phyloP scores from a whole-genome alignment of 2,113 vertebrate species.

The Pteropus alecto region DNA sequence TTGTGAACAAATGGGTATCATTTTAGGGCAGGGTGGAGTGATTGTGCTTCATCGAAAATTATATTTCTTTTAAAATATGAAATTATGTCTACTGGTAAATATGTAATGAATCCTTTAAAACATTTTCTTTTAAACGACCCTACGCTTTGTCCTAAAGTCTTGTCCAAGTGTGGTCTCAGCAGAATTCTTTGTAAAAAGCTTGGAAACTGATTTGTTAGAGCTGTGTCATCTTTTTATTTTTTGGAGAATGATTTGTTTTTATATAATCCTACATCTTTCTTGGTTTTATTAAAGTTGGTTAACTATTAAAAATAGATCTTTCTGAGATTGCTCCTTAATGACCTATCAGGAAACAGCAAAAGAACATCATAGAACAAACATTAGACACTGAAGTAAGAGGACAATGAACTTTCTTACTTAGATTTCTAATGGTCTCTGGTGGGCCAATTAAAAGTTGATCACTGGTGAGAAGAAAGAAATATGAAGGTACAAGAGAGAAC shows the following conservation, averaged over 20 bases:
- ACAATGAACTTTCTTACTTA: background rate
- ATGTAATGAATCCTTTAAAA: background rate
- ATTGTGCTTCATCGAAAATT: background rate
- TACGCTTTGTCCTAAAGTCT: background rate
- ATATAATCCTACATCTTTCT: background rate
- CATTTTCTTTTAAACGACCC: background rate
- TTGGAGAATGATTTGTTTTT: background rate
- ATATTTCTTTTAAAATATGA: conserved; percentile 21
- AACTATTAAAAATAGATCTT: background rate
- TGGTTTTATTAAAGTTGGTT: background rate
- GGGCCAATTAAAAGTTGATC: background rate
- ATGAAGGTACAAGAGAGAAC: background rate
- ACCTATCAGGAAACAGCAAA: background rate
- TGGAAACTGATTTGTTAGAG: background rate
- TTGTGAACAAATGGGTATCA: background rate
- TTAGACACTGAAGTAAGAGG: background rate
- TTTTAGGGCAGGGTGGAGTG: background rate
- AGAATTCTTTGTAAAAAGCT: conserved; percentile 10
- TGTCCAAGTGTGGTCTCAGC: background rate
- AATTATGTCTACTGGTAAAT: background rate
- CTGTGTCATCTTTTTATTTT: background rate
- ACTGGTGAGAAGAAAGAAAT: background rate
- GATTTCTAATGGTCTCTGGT: background rate
- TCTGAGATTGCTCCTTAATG: background rate
- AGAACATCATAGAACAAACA: background rate